Conservation (phyloP, 2,797 vertebrate genomes). For the Craterocephalus amniculus region DNA sequence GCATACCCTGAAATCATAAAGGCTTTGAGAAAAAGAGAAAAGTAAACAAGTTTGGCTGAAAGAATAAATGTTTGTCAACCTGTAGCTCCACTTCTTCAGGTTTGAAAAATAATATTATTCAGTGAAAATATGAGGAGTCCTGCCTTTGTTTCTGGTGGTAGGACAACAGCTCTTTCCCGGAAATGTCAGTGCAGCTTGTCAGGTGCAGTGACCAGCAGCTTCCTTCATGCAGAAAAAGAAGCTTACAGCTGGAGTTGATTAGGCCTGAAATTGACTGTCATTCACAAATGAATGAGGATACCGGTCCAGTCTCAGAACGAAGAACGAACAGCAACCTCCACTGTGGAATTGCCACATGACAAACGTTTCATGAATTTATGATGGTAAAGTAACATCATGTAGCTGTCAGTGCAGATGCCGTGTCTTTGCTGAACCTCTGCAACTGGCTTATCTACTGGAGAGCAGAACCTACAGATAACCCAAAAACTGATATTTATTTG, state of each 20-base stretch:
- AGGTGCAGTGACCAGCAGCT: background rate
- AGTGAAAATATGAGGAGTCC: too few relatives aligned
- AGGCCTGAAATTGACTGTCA: background rate
- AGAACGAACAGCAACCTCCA: background rate
- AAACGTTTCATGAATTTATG: background rate
- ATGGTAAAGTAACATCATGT: background rate
- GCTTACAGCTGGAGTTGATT: background rate
- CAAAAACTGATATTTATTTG: background rate
- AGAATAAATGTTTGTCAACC: background rate
- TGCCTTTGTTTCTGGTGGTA: background rate
- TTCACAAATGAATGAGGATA: background rate
- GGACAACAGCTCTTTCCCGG: background rate
- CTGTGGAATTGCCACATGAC: background rate
- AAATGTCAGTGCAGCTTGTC: background rate
- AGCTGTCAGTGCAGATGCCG: too few relatives aligned
- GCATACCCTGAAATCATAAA: background rate
- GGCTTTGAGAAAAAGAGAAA: background rate
- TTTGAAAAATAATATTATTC: background rate
- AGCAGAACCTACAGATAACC: background rate
- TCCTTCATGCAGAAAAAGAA: background rate
- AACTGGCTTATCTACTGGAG: background rate
- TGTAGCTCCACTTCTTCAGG: background rate
- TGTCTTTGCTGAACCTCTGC: too few relatives aligned
- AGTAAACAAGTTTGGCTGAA: background rate
- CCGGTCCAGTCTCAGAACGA: background rate